Base-by-base conservation (phyloP, 2,888 invertebrate genomes). In the Rhagonycha lutea region DNA sequence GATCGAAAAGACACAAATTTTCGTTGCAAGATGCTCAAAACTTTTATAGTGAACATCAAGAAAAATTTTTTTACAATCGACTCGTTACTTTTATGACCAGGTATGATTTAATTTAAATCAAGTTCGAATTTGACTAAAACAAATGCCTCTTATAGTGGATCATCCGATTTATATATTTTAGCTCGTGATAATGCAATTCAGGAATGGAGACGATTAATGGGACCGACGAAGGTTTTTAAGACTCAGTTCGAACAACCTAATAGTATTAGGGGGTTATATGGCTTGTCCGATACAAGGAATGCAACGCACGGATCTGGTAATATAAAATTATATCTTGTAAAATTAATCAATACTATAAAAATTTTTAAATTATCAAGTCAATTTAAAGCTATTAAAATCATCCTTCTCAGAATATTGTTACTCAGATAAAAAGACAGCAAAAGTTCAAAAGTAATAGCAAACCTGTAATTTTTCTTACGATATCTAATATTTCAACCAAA, bases 281-380 rank as follows among this genome's bases (percentile, higher is more conserved):
- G 98, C 0, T 89, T 98, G 14, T 96, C 98, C 0, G 98, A 98
- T 86, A 98, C 98, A 0, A 91, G 98, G 83, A 98, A 98, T 89
- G 96, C 95, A 2, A 94, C 95, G 10, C 98, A 98, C 89, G 98
- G 98, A 14, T 97, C 98, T 85, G 97, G 96, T 93, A 90, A 75
- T 28, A 14, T 69, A 62, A 63, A 26, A 26, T 24, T 12, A 2
- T 5, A n/a, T 12, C 12, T 32, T 32, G 4, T 32, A 0, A 11
- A 18, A 18, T 18, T 18, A 18, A 61, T 7, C 4, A 4, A 4
- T 14, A 61, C 61, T 12, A 32, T 11, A 32, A 11, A 32, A 32
- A 12, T 2, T 12, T 12, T 12, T 0, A 26, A 26, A 26, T 26
- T 26, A 7, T 26, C 26, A 26, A 26, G 18, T 18, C 18, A 18